These are phyloP conservation scores for Metridium senile DNA, from an alignment of 92 coral and sea anemone genomes.

Conservation along the genomic window DNA sequence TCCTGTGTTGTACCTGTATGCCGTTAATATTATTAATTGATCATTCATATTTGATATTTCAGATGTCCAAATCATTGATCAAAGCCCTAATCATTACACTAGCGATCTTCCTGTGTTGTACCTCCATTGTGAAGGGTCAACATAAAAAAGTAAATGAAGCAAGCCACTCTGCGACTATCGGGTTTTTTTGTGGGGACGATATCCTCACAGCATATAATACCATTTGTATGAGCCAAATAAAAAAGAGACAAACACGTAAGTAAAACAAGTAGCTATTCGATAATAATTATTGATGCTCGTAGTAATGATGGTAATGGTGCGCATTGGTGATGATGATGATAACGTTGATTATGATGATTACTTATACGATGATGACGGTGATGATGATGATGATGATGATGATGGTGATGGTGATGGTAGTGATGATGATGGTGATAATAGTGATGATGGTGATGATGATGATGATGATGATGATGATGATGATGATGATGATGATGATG, in stretches of 20 bases:
- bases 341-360: too few species aligned
- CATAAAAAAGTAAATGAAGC: slow-evolving; percentile 19
- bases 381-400: too few species aligned
- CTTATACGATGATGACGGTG: background rate
- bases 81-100: background rate
- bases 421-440: too few species aligned
- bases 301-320: too few species aligned
- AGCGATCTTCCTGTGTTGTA: background rate
- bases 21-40: too few species aligned
- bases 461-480: too few species aligned
- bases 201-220: background rate
- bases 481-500: too few species aligned
- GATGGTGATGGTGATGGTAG: too few species aligned
- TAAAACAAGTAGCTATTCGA: background rate
- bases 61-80: background rate
- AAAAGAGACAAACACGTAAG: background rate
- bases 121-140: background rate
- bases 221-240: background rate
- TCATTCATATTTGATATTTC: too few species aligned
- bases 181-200: slow-evolving; percentile 22
- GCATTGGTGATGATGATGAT: background rate
- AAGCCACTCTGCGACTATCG: background rate
- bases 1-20: slow-evolving; percentile 4
- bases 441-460: too few species aligned
- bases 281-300: too few species aligned